Conservation (phyloP, 2,113 vertebrate genomes). For the Narcine bancroftii region DNA sequence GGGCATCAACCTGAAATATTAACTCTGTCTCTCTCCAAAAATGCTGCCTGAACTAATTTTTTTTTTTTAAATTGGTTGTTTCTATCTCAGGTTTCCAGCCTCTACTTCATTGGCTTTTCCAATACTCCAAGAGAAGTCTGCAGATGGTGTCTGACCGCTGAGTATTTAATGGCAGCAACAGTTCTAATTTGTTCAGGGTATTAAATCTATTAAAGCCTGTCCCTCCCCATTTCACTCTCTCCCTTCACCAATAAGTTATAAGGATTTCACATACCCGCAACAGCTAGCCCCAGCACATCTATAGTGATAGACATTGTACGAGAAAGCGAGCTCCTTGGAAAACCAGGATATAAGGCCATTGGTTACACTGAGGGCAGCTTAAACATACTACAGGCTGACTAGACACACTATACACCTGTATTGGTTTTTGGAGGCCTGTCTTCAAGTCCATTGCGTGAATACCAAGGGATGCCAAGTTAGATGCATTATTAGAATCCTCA, state of each 20-base stretch:
- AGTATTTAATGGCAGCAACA: too few relatives aligned
- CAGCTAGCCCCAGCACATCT: background rate
- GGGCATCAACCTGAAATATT: too few relatives aligned
- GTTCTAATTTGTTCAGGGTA: background rate
- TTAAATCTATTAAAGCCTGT: background rate
- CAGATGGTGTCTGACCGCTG: too few relatives aligned
- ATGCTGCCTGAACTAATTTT: too few relatives aligned
- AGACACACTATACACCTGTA: background rate
- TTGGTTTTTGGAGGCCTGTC: background rate
- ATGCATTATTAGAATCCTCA: background rate
- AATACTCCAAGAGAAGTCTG: too few relatives aligned
- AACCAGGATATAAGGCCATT: background rate
- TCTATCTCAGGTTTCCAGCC: too few relatives aligned
- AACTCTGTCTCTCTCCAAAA: too few relatives aligned
- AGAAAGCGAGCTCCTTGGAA: background rate
- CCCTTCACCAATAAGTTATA: background rate
- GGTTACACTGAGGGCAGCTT: background rate
- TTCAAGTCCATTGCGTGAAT: background rate
- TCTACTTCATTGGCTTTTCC: too few relatives aligned
- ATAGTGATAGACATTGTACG: too few relatives aligned
- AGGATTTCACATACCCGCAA: background rate
- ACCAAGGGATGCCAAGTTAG: background rate
- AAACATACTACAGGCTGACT: background rate
- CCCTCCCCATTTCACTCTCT: background rate
- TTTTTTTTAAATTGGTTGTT: too few relatives aligned